Conservation (phyloP, 2,888 invertebrate genomes). For the Orchesellides sinensis region DNA sequence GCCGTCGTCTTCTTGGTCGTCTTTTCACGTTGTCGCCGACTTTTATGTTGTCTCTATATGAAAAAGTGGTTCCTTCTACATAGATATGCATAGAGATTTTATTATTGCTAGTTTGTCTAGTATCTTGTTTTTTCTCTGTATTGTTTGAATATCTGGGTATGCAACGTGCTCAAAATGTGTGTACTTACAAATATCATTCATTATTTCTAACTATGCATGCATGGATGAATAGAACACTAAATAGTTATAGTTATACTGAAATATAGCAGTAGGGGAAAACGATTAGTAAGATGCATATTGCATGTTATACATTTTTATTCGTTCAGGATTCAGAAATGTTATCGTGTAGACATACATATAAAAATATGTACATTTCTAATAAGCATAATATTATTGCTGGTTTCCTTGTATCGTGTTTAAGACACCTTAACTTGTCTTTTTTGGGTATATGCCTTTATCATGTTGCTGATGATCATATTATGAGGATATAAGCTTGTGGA, state of each 20-base stretch:
- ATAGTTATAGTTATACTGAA: too few relatives aligned
- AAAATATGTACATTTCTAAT: background rate
- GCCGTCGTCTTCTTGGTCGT: too few relatives aligned
- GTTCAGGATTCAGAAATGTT: background rate
- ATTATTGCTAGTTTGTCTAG: background rate
- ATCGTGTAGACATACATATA: background rate
- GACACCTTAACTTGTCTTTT: slow-evolving; percentile 44
- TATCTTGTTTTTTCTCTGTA: background rate
- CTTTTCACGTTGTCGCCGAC: slow-evolving; percentile 46
- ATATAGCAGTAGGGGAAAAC: slow-evolving; percentile 20
- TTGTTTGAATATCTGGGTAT: background rate
- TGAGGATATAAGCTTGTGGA: too few relatives aligned
- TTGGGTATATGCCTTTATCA: slow-evolving; percentile 18
- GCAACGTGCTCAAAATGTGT: too few relatives aligned
- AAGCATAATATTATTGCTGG: slow-evolving; percentile 23
- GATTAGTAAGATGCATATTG: slow-evolving; percentile 1
- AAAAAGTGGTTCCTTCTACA: background rate
- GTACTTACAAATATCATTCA: too few relatives aligned
- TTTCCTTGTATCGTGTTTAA: slow-evolving; percentile 18
- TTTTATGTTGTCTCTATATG: slow-evolving; percentile 15
- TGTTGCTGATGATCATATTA: slow-evolving; percentile 14
- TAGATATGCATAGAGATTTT: background rate
- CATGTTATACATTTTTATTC: background rate
- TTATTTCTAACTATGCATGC: too few relatives aligned
- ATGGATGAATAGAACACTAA: too few relatives aligned